phyloP scores from a whole-genome alignment of 2,888 invertebrate species.

The Byasa hedistus region DNA sequence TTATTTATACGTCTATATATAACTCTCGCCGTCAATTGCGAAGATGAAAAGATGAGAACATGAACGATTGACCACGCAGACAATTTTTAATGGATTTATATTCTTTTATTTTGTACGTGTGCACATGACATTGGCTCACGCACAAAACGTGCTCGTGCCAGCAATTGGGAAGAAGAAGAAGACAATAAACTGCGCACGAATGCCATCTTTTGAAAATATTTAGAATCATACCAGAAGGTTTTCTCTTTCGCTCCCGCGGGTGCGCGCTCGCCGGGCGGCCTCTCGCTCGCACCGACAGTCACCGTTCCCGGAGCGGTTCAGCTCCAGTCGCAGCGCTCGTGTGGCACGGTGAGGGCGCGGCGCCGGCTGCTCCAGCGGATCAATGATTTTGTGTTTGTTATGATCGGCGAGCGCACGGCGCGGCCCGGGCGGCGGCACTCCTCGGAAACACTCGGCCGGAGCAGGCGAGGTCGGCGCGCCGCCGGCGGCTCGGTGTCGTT shows the following conservation, averaged over 20 bases:
- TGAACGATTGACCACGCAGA: no score
- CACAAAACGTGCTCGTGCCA: no score
- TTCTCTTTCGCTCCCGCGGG: conserved; percentile 2
- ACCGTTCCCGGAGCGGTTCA: background rate
- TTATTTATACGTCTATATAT: no score
- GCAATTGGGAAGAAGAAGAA: no score
- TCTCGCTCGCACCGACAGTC: conserved; percentile 12
- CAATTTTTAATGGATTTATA: no score
- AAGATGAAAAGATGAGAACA: no score
- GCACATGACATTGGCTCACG: no score
- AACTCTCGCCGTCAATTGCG: no score
- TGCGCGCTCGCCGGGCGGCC: background rate
- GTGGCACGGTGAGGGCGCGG: conserved; percentile 35
- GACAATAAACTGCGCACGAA: background rate
- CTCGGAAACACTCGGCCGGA: conserved; percentile 36
- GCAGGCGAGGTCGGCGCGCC: conserved; percentile 39
- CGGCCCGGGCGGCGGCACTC: conserved; percentile 40
- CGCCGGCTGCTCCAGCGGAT: conserved; percentile 48
- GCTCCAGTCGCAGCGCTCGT: no score
- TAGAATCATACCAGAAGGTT: background rate
- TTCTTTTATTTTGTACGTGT: no score
- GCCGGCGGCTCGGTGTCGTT: conserved; percentile 45
- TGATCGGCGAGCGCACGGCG: conserved; percentile 53
- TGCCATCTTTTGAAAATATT: conserved; percentile 6
- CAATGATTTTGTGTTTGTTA: conserved; percentile 74